These are phyloP conservation scores for Phaedon cochleariae DNA, from an alignment of 2,888 invertebrate genomes.

Conservation along the genomic window DNA sequence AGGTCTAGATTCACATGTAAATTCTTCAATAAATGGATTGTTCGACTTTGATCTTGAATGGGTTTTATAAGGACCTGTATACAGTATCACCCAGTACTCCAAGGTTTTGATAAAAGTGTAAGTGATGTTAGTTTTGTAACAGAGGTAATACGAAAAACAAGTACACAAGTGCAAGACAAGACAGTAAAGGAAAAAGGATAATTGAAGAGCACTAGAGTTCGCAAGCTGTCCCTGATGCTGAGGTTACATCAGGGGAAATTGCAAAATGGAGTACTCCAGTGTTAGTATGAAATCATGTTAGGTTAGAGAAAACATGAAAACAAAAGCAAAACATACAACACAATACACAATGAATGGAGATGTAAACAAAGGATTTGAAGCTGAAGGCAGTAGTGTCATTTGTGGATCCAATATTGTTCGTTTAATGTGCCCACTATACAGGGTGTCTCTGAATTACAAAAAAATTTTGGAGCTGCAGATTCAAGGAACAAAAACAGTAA, in stretches of 20 bases:
- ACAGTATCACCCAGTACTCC: slow-evolving; percentile 35
- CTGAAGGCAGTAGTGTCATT: not conserved
- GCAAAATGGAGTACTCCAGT: not conserved
- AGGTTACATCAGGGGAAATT: not conserved
- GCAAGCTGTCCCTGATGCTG: not conserved
- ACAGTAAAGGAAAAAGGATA: slow-evolving; percentile 34
- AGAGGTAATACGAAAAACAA: slow-evolving; percentile 40
- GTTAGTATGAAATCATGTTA: not conserved
- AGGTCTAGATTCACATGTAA: no score
- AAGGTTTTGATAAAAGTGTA: slow-evolving; percentile 41
- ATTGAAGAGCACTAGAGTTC: slow-evolving; percentile 17
- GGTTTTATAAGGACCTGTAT: slow-evolving; percentile 13
- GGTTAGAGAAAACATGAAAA: not conserved
- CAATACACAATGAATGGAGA: not conserved
- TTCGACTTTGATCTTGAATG: no score
- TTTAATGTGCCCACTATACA: no score
- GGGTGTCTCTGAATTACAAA: no score
- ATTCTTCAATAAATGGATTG: no score
- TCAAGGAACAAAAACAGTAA: no score
- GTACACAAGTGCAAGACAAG: slow-evolving; percentile 24
- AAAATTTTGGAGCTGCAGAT: no score
- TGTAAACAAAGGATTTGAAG: not conserved
- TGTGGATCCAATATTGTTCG: no score
- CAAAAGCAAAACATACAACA: not conserved
- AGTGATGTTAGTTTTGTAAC: slow-evolving; percentile 33